A percentile compares a stretch with the other conserved stretches of the same genome.
Evolutionary conservation across 2,888 invertebrate genomes (phyloP).

Genomic region (Xestoiulus laeticollis): DNA sequence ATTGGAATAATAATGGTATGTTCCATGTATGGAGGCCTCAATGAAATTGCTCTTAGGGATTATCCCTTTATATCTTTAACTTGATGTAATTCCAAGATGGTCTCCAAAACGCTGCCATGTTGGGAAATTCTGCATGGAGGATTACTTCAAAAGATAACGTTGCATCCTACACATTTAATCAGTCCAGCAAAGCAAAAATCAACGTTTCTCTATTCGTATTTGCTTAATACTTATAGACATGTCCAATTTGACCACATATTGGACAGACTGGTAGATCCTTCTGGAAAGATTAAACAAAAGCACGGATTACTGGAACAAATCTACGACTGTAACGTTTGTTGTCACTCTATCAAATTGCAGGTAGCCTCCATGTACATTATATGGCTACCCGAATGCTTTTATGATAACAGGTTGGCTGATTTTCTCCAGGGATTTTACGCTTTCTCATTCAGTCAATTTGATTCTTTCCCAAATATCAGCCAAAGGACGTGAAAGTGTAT

Average conservation of each 20-base stretch:
- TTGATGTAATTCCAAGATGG: too few species aligned
- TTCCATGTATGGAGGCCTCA: too few species aligned
- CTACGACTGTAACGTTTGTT: not conserved
- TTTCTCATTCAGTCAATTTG: constrained; percentile 40
- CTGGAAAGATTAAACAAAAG: not conserved
- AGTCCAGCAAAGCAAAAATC: not conserved
- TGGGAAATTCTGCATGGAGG: too few species aligned
- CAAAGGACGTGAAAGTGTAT: constrained; percentile 37
- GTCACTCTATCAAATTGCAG: constrained; percentile 41
- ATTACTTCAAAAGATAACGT: too few species aligned
- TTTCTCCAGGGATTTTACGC: constrained; percentile 24
- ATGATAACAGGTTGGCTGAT: constrained; percentile 39
- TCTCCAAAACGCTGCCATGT: too few species aligned
- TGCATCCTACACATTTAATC: not conserved
- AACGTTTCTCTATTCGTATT: not conserved
- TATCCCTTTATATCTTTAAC: too few species aligned
- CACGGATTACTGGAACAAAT: not conserved
- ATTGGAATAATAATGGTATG: too few species aligned
- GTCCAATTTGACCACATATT: not conserved
- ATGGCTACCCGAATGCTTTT: constrained; percentile 33
- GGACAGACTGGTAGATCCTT: not conserved
- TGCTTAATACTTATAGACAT: not conserved
- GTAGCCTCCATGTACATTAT: not conserved
- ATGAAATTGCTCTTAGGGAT: too few species aligned
- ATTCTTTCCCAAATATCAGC: constrained; percentile 23